Conservation (phyloP, 1,140 invertebrate genomes). For the Drosophila eugracilis region DNA sequence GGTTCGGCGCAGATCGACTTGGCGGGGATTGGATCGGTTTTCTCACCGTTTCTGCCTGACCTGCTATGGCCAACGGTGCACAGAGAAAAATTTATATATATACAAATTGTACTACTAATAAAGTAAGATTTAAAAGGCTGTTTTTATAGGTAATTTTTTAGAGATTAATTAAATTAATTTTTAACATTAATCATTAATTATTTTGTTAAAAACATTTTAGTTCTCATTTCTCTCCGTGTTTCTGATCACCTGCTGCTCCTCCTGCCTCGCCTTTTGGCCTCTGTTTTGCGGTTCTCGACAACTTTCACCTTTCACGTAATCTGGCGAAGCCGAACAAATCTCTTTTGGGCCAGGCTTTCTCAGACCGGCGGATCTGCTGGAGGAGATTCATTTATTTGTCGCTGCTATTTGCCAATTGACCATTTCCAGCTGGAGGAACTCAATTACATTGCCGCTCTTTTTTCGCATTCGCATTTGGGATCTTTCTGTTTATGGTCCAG, state of each 20-base stretch:
- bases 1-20: conserved; percentile 25
- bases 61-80: conserved; percentile 31
- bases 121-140: too few relatives aligned
- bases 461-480: conserved; percentile 35
- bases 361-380: conserved; percentile 26
- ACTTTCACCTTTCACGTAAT: conserved; percentile 84
- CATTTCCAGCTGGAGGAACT: conserved; percentile 56
- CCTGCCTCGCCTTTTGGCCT: conserved; percentile 32
- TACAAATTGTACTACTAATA: too few relatives aligned
- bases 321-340: conserved; percentile 48
- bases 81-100: conserved; percentile 8
- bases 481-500: conserved; percentile 68
- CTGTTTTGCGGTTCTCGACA: conserved; percentile 75
- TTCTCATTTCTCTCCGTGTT: background rate
- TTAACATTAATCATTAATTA: background rate
- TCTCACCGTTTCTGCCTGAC: conserved; percentile 59
- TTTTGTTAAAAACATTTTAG: background rate
- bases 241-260: conserved; percentile 3
- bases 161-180: background rate
- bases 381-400: conserved; percentile 72
- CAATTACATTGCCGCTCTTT: conserved; percentile 38
- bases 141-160: too few relatives aligned
- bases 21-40: conserved; percentile 43
- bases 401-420: conserved; percentile 67
- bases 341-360: conserved; percentile 40